Conservation (phyloP, 2,888 invertebrate genomes). For the Microctonus brassicae region DNA sequence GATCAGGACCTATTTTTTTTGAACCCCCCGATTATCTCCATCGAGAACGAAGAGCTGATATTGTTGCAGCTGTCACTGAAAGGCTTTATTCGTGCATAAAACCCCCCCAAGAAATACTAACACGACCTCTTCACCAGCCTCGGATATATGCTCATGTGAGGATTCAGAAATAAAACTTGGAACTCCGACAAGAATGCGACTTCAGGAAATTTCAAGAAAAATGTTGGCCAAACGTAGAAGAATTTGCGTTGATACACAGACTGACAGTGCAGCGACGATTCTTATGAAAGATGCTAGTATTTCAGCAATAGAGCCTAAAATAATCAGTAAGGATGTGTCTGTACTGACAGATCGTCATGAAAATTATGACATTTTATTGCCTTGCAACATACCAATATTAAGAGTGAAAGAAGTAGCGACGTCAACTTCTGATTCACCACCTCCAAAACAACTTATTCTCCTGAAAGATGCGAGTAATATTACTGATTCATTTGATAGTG, state of each 20-base stretch:
- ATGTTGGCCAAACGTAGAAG: conserved; percentile 63
- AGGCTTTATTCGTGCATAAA: conserved; percentile 74
- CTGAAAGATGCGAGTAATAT: conserved; percentile 57
- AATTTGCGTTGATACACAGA: conserved; percentile 63
- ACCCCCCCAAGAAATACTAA: conserved; percentile 50
- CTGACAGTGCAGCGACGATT: conserved; percentile 55
- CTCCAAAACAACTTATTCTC: conserved; percentile 39
- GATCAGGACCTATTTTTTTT: conserved; percentile 48
- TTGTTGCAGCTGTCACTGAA: conserved; percentile 80
- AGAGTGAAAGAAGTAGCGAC: conserved; percentile 63
- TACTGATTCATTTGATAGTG: conserved; percentile 54
- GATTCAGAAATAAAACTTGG: conserved; percentile 55
- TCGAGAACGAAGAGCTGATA: conserved; percentile 74
- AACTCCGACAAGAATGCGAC: conserved; percentile 56
- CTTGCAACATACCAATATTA: conserved; percentile 39
- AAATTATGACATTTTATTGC: conserved; percentile 38
- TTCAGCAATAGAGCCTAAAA: conserved; percentile 52
- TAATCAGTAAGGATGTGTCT: conserved; percentile 51
- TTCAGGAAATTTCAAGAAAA: conserved; percentile 64
- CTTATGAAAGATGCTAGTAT: conserved; percentile 57
- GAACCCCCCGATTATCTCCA: conserved; percentile 58
- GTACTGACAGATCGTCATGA: conserved; percentile 61
- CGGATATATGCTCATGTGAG: conserved; percentile 55
- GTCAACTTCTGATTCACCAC: conserved; percentile 52
- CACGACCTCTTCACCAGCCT: conserved; percentile 46